Conservation (phyloP, 2,888 invertebrate genomes). For the Didymodactylos carnosus region DNA sequence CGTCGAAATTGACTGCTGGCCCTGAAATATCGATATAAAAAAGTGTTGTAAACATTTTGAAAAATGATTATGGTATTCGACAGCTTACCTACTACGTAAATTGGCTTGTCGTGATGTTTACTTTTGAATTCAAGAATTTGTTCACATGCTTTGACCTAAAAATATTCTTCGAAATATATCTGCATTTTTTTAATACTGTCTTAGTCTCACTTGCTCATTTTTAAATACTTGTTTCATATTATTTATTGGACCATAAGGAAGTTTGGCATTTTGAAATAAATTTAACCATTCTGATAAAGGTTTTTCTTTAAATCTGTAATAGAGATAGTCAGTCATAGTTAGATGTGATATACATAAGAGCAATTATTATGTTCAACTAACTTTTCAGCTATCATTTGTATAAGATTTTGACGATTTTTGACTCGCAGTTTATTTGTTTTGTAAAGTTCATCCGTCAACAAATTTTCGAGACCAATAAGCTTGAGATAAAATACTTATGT, state of each 20-base stretch:
- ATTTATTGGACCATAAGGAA: constrained; percentile 77
- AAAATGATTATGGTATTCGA: no score
- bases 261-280: constrained; percentile 47
- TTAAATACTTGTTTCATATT: constrained; percentile 61
- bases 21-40: neutral
- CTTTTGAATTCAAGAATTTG: neutral
- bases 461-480: constrained; percentile 3
- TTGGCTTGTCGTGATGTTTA: neutral
- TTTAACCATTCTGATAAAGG: constrained; percentile 54
- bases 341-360: constrained; percentile 22
- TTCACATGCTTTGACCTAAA: neutral
- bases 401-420: constrained; percentile 49
- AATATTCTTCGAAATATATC: neutral
- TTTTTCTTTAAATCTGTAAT: constrained; percentile 41
- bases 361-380: constrained; percentile 16
- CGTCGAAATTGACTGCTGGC: neutral
- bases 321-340: constrained; percentile 4
- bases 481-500: constrained; percentile 1
- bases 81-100: neutral
- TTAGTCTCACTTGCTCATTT: constrained; percentile 54
- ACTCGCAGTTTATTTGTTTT: constrained; percentile 54
- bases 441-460: neutral
- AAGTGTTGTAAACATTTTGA: neutral
- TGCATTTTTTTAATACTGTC: neutral
- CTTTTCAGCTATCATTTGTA: constrained; percentile 40